Evolutionary conservation across 2,113 vertebrate genomes (phyloP), one percentile per base, ranked within the genome.

Genomic region (Apodemus sylvaticus): DNA sequence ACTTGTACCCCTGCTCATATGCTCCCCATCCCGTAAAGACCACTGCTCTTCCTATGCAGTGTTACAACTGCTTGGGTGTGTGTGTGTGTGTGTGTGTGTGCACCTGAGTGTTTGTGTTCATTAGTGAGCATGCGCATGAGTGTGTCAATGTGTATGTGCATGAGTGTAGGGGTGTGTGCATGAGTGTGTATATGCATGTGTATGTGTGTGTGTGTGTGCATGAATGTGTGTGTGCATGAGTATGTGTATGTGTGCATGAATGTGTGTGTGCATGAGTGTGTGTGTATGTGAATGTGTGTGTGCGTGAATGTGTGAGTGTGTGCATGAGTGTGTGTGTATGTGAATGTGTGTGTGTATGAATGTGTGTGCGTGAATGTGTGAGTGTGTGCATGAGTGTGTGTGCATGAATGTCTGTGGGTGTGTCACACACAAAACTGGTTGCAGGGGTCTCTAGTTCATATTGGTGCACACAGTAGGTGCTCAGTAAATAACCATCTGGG

Each of bases 1-100:
- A 9, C 26, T 16, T 58, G 0, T 1, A 66, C 8, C 14, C 62
- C 85, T 17, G 0, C 17, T 78, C 14, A 2, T n/a, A 13, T 16
- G 48, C 26, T 66, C 74, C 53, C 60, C 31, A 1, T 5, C 34
- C 17, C 26, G 5, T 62, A 29, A 48, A 77, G 66, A 26, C 55
- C 12, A 7, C 1, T 29, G 7, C 4, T 45, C 70, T 85, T 92
- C 5, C 51, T 22, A 36, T 60, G 48, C 31, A 22, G 78, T 0
- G 29, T 92, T 60, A 51, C 42, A 20, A 34, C 36, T 88, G 66
- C 62, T 0, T 55, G 39, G 64, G 58, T 62, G 58, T 85, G 34
- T 48, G 5, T 11, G 48, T 8, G 14, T 76, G 53, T 81, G 48
- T 85, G 34, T 48, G 5, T 11, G 48, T 8, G 14, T 76, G 53